Base-by-base conservation (phyloP, 1,140 invertebrate genomes). In the Lepidostoma basale region DNA sequence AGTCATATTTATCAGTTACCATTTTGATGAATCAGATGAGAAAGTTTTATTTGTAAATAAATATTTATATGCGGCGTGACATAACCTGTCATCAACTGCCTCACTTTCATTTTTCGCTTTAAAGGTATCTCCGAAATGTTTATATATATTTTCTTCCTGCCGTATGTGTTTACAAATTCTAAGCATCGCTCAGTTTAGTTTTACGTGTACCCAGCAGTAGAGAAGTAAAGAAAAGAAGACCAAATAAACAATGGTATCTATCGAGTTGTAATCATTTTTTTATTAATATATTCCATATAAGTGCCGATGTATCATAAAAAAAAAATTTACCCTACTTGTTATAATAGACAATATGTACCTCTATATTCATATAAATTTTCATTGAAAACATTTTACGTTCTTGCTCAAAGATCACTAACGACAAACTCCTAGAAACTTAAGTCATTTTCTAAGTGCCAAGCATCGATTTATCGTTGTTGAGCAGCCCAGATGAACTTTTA, bases 1-100 rank as follows among this genome's bases (percentile, higher is more conserved):
- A 60, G 64, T 60, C 64, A 60, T 59, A 49, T 60, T 47, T 45
- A 47, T 67, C 44, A 60, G 64, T 67, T 67, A 67, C 64, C 64
- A 67, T 65, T 65, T 65, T 65, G 39, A 54, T 67, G 40, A 67
- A 67, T 40, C 18, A 36, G 33, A 42, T 44, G 39, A 20, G 18
- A 16, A 60, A 23, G 33, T n/a, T 30, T 33, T 40, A 49, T 56
- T 36, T 66, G 63, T 66, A 66, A 56, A 66, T 66, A 58, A 23
- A 47, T 62, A 62, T 56, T 56, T 56, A 56, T 56, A 18, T 56
- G 52, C n/a, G n/a, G n/a, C n/a, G n/a, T n/a, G n/a, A n/a, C n/a
- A n/a, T n/a, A n/a, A n/a, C n/a, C n/a, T n/a, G n/a, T n/a, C n/a
- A n/a, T n/a, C n/a, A n/a, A n/a, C n/a, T n/a, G n/a, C n/a, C n/a